Conservation (phyloP, 37 sponge, comb jelly and placozoan genomes). For the Mnemiopsis leidyi region DNA sequence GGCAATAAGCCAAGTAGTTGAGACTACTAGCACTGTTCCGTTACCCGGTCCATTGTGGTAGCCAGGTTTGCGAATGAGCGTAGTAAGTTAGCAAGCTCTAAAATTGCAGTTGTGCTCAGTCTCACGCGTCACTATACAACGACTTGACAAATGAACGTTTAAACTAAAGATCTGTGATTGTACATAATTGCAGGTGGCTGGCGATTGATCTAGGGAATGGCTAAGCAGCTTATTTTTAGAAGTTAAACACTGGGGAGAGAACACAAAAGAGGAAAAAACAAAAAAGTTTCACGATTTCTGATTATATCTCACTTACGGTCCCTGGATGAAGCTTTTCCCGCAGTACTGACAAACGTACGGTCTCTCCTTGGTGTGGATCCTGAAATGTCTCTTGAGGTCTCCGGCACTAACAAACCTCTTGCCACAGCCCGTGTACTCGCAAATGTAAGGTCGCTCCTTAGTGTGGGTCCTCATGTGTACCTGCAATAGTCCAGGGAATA, state of each 20-base stretch:
- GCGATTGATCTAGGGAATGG: no score
- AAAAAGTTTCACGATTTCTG: background rate
- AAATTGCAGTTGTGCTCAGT: background rate
- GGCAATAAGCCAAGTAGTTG: no score
- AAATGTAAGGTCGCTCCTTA: constrained; percentile 51
- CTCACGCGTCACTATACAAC: background rate
- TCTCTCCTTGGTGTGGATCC: constrained; percentile 46
- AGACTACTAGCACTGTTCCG: no score
- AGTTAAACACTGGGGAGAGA: background rate
- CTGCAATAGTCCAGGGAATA: background rate
- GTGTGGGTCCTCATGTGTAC: constrained; percentile 59
- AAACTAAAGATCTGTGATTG: no score
- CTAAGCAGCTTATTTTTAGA: no score
- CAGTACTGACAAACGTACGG: constrained; percentile 65
- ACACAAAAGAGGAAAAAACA: background rate
- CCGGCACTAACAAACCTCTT: constrained; percentile 60
- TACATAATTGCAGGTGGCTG: no score
- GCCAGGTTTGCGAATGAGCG: background rate
- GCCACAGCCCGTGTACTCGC: constrained; percentile 44
- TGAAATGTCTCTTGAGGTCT: constrained; percentile 40
- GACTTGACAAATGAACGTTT: no score
- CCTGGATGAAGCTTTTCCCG: constrained; percentile 67
- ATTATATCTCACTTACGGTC: constrained; percentile 58
- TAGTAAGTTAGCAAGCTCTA: background rate
- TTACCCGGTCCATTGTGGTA: background rate